Evolutionary conservation across 1,140 invertebrate species (phyloP).

Genomic region (Phenacoccus solenopsis): DNA sequence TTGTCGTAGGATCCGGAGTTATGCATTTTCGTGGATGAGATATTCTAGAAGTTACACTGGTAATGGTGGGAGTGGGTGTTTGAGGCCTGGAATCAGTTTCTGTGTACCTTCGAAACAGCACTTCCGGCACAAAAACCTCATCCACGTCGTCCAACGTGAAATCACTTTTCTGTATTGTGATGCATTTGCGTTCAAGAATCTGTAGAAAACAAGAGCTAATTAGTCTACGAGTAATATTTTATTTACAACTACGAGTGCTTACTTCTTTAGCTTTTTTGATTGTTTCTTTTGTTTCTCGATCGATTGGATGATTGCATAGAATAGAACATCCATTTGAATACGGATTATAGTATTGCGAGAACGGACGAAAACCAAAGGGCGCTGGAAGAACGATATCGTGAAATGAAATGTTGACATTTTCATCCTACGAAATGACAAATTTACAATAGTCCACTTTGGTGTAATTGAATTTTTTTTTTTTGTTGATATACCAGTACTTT

Average conservation of each 20-base stretch:
- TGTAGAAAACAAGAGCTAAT: not conserved
- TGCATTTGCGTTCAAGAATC: not conserved
- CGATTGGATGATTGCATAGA: conserved; percentile 66
- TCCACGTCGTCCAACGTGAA: not conserved
- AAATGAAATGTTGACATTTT: too few species aligned
- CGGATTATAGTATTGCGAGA: conserved; percentile 63
- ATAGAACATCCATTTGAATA: conserved; percentile 63
- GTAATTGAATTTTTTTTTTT: too few species aligned
- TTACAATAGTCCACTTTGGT: too few species aligned
- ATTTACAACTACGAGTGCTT: not conserved
- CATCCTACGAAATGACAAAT: too few species aligned
- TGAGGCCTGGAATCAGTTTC: conserved; percentile 64
- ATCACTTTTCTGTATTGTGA: not conserved
- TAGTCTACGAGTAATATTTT: too few species aligned
- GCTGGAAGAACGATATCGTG: conserved; percentile 31
- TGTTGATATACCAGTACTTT: not conserved
- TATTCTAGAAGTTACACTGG: conserved; percentile 12
- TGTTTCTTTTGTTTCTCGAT: conserved; percentile 50
- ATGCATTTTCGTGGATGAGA: conserved; percentile 21
- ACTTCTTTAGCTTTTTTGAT: not conserved
- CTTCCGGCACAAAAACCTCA: conserved; percentile 39
- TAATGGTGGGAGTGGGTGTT: conserved; percentile 58
- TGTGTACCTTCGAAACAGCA: conserved; percentile 52
- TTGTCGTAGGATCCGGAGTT: conserved; percentile 31
- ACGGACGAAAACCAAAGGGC: conserved; percentile 54